Evolutionary conservation across 1,140 invertebrate genomes (phyloP), one percentile per base, ranked within the genome.

Genomic region (Heliconius eleuchia): DNA sequence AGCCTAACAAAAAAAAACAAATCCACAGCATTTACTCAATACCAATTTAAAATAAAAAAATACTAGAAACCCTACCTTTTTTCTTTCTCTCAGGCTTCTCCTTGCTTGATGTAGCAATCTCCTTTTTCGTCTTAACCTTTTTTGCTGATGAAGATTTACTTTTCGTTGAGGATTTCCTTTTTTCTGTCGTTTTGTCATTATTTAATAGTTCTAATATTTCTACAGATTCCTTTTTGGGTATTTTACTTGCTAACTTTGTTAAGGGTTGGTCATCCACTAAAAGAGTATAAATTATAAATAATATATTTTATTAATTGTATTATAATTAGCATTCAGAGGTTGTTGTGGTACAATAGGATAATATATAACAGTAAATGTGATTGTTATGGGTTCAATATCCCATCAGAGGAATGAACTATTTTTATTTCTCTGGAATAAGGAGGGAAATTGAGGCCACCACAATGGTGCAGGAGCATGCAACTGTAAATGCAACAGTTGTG

Each of bases 181-280:
- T 94, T 23, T 84, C 84, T 0, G 84, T 80, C 0, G 80, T 57
- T 73, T 91, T 92, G 0, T 88, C 83, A 60, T 89, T 91, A 76
- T 92, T 91, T 2, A 92, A 60, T 13, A 93, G 73, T 37, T 92
- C 91, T 2, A 88, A 71, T 2, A 91, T 18, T 77, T 94, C 90
- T 3, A 90, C 86, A 0, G 86, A 79, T 42, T 94, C 92, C 79
- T 91, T 92, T 82, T 93, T 94, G 37, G 92, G 91, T 57, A 87
- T 80, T 86, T 89, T 92, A 42, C 81, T 90, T 0, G 92, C 92
- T 34, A 93, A 79, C 71, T 84, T 89, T n/a, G 87, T 92, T 39
- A 94, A 80, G 0, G 92, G 92, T 75, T 92, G 84, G 76, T 94
- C 88, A 73, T 93, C 91, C 27, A 92, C 92, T 94, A 81, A 71